These are phyloP conservation scores for Bhutanitis thaidina DNA, from an alignment of 2,888 invertebrate genomes.

Conservation along the genomic window DNA sequence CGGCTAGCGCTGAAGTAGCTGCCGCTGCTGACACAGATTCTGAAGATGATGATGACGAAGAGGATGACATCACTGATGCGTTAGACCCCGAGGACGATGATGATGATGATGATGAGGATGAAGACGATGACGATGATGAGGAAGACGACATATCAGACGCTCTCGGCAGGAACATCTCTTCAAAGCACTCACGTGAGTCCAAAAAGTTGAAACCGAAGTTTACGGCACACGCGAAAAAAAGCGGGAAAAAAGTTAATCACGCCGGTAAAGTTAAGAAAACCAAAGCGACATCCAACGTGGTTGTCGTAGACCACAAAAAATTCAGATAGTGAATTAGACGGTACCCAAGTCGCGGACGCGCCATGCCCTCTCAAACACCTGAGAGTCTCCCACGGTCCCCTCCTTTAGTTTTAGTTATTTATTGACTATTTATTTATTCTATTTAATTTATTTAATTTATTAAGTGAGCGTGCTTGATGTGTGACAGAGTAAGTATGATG, in stretches of 20 bases:
- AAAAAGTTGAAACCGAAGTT: constrained; percentile 81
- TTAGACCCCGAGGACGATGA: constrained; percentile 82
- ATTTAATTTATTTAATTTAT: constrained; percentile 81
- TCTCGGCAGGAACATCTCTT: constrained; percentile 73
- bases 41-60: constrained; percentile 81
- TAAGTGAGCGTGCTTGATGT: constrained; percentile 78
- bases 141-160: constrained; percentile 83
- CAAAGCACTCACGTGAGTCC: constrained; percentile 90
- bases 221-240: constrained; percentile 66
- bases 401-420: constrained; percentile 79
- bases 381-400: constrained; percentile 65
- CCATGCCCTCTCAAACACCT: constrained; percentile 66
- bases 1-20: constrained; percentile 49
- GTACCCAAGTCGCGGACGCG: constrained; percentile 47
- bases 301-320: constrained; percentile 74
- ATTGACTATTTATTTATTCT: constrained; percentile 80
- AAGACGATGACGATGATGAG: constrained; percentile 83
- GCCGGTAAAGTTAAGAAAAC: constrained; percentile 76
- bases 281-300: constrained; percentile 71
- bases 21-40: constrained; percentile 56
- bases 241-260: constrained; percentile 72
- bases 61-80: constrained; percentile 77
- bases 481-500: constrained; percentile 75
- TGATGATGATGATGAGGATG: constrained; percentile 84
- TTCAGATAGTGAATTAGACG: constrained; percentile 73